Percentiles rank a stretch among this genome's conserved stretches.
Evolutionary conservation across 1,140 invertebrate species (phyloP).

Genomic region (Platorchestia sp.): DNA sequence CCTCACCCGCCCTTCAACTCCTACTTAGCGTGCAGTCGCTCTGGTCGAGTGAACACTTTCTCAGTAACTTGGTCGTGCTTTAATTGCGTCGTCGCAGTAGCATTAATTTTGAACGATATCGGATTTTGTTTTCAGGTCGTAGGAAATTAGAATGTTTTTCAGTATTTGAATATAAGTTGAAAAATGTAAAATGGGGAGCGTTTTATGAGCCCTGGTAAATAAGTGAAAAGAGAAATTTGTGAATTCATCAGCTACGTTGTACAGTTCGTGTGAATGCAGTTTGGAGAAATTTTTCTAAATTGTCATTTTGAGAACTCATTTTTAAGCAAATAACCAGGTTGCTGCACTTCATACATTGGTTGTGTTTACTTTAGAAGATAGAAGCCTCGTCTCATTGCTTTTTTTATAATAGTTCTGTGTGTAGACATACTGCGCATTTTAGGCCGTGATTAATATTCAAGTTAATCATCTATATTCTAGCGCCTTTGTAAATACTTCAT

Average conservation of each 20-base stretch:
- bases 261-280: background rate
- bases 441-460: background rate
- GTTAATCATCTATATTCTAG: background rate
- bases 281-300: background rate
- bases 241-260: background rate
- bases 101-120: background rate
- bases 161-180: background rate
- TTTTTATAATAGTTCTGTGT: background rate
- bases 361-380: background rate
- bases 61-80: background rate
- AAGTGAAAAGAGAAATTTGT: background rate
- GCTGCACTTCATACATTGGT: background rate
- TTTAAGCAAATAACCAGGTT: background rate
- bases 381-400: background rate
- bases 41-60: background rate
- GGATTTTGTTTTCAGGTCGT: background rate
- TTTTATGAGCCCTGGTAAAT: background rate
- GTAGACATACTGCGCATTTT: background rate
- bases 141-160: background rate
- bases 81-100: background rate
- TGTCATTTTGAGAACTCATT: background rate
- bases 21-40: background rate
- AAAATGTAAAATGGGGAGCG: background rate
- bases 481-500: background rate
- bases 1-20: too few species aligned